Evolutionary conservation across 2,797 vertebrate species (phyloP), one percentile per base, ranked within the genome.

Genomic region (Chiroxiphia lanceolata): DNA sequence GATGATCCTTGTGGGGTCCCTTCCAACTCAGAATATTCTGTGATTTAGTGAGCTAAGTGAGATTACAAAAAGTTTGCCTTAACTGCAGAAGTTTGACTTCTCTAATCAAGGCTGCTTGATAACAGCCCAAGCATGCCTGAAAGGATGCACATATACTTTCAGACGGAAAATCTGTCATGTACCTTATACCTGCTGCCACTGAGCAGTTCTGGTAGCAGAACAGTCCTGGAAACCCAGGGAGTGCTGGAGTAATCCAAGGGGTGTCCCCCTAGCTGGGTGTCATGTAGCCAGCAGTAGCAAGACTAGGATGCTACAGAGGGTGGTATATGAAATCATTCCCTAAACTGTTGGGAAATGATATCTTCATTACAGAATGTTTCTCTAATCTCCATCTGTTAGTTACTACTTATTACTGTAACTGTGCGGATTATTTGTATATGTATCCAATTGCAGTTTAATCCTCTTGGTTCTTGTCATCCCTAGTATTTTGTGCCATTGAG

Each of bases 381-480:
- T 59, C 48, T 88, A 70, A 75, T 90, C 34, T n/a, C 68, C 0
- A 0, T 89, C 61, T 80, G 50, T 65, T 88, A 44, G 12, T 47
- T 44, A 27, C 12, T 86, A 31, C 44, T 45, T 81, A 1, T 15
- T 15, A 44, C 42, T 75, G 33, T 31, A 83, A 29, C 3, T 9
- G 38, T 5, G 2, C 6, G 22, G 63, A 65, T 85, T 61, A 48
- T 88, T 65, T 3, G 0, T 72, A 7, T 34, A 27, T 0, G 0
- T 63, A 75, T 33, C 44, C 59, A 75, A 14, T 22, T 75, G 47
- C 29, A 11, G 57, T 86, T 93, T 61, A 78, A 81, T 94, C 59
- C 44, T 86, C 81, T 54, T 87, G 47, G 47, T 82, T 87, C 63
- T 82, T 76, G 50, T 60, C 67, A 59, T 90, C 34, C 20, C 12